A percentile compares a stretch with the other conserved stretches of the same genome.
phyloP scores from a whole-genome alignment of 2,797 vertebrate genomes.

The Etheostoma nigrum region DNA sequence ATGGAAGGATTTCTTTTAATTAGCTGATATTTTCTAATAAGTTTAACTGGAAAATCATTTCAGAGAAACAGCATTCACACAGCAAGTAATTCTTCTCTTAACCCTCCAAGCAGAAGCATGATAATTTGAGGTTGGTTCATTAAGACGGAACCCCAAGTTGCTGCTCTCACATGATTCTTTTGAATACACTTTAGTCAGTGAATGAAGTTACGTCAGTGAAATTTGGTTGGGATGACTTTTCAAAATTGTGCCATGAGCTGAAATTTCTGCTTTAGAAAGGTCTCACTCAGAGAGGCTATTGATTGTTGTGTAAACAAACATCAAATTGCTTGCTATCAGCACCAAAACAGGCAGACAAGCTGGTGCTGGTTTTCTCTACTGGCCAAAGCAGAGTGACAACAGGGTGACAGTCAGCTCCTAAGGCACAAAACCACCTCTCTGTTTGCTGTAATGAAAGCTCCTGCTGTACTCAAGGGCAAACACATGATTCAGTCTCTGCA shows the following conservation, averaged over 20 bases:
- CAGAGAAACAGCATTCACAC: neutral
- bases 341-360: constrained; percentile 23
- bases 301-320: constrained; percentile 52
- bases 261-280: constrained; percentile 20
- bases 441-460: constrained; percentile 43
- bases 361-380: constrained; percentile 30
- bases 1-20: neutral
- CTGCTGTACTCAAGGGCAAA: constrained; percentile 30
- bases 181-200: neutral
- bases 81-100: neutral
- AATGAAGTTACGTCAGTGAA: neutral
- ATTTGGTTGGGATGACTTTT: neutral
- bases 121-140: neutral
- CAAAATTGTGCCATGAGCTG: neutral
- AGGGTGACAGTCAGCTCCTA: neutral
- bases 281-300: neutral
- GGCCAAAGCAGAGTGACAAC: neutral
- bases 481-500: constrained; percentile 7
- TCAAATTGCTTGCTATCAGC: neutral
- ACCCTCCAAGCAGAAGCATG: neutral
- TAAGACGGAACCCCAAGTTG: neutral
- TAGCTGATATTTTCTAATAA: neutral
- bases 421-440: constrained; percentile 32
- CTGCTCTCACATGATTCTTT: constrained; percentile 28
- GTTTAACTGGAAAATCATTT: neutral